A percentile compares a stretch with the other conserved stretches of the same genome.
phyloP scores from a whole-genome alignment of 23 tunicate species.

The Corella eumyota region DNA sequence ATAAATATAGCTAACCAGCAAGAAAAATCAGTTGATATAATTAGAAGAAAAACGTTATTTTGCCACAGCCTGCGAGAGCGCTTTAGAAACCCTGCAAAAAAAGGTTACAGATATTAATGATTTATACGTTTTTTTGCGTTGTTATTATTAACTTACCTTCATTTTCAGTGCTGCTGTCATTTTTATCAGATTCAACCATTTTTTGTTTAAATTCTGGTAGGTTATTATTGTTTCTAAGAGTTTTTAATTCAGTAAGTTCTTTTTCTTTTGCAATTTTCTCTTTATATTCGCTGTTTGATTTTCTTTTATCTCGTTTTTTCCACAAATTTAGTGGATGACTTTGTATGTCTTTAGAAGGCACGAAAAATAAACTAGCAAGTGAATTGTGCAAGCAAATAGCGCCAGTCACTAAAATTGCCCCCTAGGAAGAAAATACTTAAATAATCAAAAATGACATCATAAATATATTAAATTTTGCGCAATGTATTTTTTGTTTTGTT shows the following conservation, averaged over 20 bases:
- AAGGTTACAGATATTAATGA: too few species aligned
- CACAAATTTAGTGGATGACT: constrained; percentile 6
- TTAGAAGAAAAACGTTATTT: constrained; percentile 14
- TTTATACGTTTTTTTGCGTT: too few species aligned
- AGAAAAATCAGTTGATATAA: constrained; percentile 9
- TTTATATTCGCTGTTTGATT: not conserved
- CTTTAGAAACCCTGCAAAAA: not conserved
- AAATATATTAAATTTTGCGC: too few species aligned
- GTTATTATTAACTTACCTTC: too few species aligned
- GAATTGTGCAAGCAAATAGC: not conserved
- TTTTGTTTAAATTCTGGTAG: not conserved
- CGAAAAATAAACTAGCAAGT: not conserved
- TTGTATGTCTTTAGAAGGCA: not conserved
- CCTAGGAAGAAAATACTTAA: too few species aligned
- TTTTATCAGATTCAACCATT: too few species aligned
- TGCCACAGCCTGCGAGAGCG: constrained; percentile 9
- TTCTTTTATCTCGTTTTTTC: not conserved
- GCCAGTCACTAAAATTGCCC: not conserved
- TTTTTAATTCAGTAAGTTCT: not conserved
- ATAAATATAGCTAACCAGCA: constrained; percentile 28
- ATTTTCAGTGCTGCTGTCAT: too few species aligned
- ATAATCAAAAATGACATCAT: too few species aligned
- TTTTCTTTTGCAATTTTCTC: not conserved
- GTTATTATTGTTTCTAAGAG: not conserved
- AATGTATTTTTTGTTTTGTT: too few species aligned